These are phyloP conservation scores for Himalopsyche kuldschensis DNA, from an alignment of 2,888 invertebrate species.

Conservation along the genomic window DNA sequence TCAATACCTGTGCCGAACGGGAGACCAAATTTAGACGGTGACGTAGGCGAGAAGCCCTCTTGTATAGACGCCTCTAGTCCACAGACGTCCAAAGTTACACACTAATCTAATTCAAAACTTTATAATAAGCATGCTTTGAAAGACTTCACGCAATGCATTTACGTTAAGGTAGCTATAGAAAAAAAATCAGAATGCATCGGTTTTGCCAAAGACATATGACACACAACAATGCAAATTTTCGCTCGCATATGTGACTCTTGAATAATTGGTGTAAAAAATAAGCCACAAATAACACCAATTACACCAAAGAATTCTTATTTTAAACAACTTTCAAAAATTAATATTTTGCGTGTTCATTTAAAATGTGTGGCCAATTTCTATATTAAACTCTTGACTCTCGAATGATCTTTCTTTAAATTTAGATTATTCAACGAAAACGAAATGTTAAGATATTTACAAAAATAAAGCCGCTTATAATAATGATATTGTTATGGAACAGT, in stretches of 20 bases:
- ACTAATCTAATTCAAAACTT: not conserved
- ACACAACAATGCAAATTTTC: not conserved
- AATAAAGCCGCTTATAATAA: too few species aligned
- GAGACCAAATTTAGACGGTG: conserved; percentile 30
- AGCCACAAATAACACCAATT: too few species aligned
- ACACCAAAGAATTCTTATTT: too few species aligned
- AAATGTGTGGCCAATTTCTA: too few species aligned
- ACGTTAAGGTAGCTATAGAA: not conserved
- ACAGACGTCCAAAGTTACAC: not conserved
- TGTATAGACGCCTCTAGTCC: conserved; percentile 10
- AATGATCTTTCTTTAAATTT: too few species aligned
- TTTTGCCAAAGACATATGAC: not conserved
- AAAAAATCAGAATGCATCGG: not conserved
- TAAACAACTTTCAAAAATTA: too few species aligned
- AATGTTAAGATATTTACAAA: too few species aligned
- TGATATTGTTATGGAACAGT: too few species aligned
- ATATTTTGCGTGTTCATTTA: too few species aligned
- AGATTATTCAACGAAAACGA: too few species aligned
- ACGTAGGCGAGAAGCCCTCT: conserved; percentile 5
- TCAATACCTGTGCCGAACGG: conserved; percentile 25
- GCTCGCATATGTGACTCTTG: not conserved
- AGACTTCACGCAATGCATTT: not conserved
- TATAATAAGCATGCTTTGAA: not conserved
- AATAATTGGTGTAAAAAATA: not conserved
- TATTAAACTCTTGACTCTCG: too few species aligned